Base-by-base conservation (phyloP, 2,797 vertebrate genomes). In the Leptatherina wallacei region DNA sequence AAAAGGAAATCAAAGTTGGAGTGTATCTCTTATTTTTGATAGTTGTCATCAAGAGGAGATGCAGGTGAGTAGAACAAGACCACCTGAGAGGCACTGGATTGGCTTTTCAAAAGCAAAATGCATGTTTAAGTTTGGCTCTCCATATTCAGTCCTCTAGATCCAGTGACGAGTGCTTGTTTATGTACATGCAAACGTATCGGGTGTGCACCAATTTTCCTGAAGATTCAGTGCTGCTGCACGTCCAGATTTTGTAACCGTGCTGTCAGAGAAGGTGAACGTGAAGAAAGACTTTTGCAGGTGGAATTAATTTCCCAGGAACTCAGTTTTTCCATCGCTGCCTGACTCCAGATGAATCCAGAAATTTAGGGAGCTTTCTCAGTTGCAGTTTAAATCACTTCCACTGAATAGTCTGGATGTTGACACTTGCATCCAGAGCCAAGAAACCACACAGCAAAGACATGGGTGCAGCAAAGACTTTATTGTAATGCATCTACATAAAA, bases 401-500 rank as follows among this genome's bases (percentile, higher is more conserved):
- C 66, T 63, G 76, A 76, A 68, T 35, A 54, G 65, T 85, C 86
- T 87, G 85, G 81, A 91, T 85, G 79, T 80, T 77, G 75, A 90
- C 83, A 92, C 95, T 95, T 95, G 95, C 94, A 85, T 84, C 79
- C 78, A 78, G 82, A 91, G 78, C 94, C 90, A 87, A 80, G 71
- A 77, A 78, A 80, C 59, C 69, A 80, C 79, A 64, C 36, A n/a
- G 20, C 44, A 49, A 49, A 49, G 44, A 49, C 44, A 49, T 27
- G 3, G 67, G 66, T 73, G 94, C 89, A 92, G 94, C 91, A 75
- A 85, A 91, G 82, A 96, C 92, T 94, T 91, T 89, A 95, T 93
- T 96, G 94, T 94, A 94, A 95, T 93, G 91, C 95, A 95, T 96
- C 93, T 88, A 60, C 94, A 95, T 95, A 93, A 94, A 96, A 95